Base-by-base conservation (phyloP, 2,888 invertebrate species). In the Caenorhabditis sinica region DNA sequence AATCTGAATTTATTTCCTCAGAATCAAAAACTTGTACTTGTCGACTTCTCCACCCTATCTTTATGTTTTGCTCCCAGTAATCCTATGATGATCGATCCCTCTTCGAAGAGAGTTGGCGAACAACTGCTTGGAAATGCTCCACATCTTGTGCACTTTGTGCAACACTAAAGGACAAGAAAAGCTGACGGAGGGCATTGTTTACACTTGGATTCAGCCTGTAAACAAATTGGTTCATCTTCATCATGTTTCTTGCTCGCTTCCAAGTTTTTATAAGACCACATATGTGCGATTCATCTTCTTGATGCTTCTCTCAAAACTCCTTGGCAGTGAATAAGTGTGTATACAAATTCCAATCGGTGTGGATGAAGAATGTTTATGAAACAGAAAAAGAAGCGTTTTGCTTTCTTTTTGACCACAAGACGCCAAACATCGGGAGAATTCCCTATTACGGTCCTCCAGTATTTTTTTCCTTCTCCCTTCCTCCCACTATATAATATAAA, bases 211-310 rank as follows among this genome's bases (percentile, higher is more conserved):
- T 17, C n/a, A 13, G 40, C 79, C 65, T 79, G 71, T 79, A 79
- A 79, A 79, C 79, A 79, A 79, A 72, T 79, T 71, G 79, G 30
- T 28, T 60, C 69, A 40, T 60, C 77, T 69, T 68, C 68, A 56
- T 69, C 76, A 45, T 76, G 68, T 63, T 8, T 73, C 43, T 28
- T 43, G 36, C 30, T 49, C 51, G 40, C 25, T 40, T 40, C 20
- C 17, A 6, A 40, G 63, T 74, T 74, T 75, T 76, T 71, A 77
- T 77, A 77, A 69, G 61, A 43, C 77, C 79, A 79, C 79, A 79
- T 79, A 79, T 79, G 79, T 65, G 71, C 79, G 45, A 72, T 79
- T 65, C 53, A 58, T 71, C 72, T 71, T 73, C 73, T 61, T 73
- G 45, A 30, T 73, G 45, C 60, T 45, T 40, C 25, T n/a, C 30